These are phyloP conservation scores for Drosophila phalerata DNA, from an alignment of 2,888 invertebrate species.

Conservation along the genomic window DNA sequence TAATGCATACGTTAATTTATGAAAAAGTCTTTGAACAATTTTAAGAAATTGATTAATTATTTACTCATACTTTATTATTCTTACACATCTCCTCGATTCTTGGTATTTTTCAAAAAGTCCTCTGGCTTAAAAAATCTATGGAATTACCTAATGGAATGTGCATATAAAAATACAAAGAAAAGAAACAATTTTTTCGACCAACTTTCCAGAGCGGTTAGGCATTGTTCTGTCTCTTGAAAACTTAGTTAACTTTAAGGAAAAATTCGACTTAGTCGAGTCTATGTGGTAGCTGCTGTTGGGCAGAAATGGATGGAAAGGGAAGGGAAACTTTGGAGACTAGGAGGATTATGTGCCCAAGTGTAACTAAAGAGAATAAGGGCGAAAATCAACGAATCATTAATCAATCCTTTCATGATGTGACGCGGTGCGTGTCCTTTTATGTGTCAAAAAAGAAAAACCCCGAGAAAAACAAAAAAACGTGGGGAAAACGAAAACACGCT, in stretches of 20 bases:
- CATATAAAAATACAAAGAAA: slow-evolving; percentile 19
- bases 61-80: not conserved
- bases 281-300: slow-evolving; percentile 46
- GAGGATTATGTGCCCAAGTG: slow-evolving; percentile 84
- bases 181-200: slow-evolving; percentile 13
- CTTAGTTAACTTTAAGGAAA: slow-evolving; percentile 71
- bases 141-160: slow-evolving; percentile 30
- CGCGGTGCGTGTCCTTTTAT: slow-evolving; percentile 85
- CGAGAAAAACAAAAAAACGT: slow-evolving; percentile 53
- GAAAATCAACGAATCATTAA: slow-evolving; percentile 85
- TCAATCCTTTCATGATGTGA: slow-evolving; percentile 85
- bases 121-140: slow-evolving; percentile 3
- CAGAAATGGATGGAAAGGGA: slow-evolving; percentile 35
- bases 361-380: slow-evolving; percentile 84
- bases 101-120: not conserved
- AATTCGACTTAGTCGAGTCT: slow-evolving; percentile 46
- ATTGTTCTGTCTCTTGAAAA: slow-evolving; percentile 64
- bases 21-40: not conserved
- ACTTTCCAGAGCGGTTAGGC: slow-evolving; percentile 25
- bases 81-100: not conserved
- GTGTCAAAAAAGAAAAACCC: slow-evolving; percentile 75
- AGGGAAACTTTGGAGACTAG: slow-evolving; percentile 72
- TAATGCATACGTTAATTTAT: not conserved
- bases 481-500: slow-evolving; percentile 69
- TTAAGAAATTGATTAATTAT: slow-evolving; percentile 3